Evolutionary conservation across 2,888 invertebrate genomes (phyloP), one percentile per base, ranked within the genome.

Genomic region (Schrankia costaestrigalis): DNA sequence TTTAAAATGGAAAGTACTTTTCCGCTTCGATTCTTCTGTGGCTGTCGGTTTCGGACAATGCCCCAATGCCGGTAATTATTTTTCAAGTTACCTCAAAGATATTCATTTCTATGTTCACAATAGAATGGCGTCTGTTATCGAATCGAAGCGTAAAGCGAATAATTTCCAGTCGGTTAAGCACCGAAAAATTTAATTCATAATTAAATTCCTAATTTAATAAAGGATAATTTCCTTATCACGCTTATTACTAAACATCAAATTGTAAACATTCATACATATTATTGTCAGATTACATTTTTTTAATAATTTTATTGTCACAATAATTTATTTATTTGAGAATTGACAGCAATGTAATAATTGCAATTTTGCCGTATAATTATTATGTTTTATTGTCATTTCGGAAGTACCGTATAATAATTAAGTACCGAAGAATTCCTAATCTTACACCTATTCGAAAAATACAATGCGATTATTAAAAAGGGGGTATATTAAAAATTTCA

Each of bases 401-500:
- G 70, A 73, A 74, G 68, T 63, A 61, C 54, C 39, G 46, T 56
- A 50, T 45, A 46, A 37, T 50, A 27, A 46, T 41, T 46, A 35
- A 31, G 43, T 37, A 38, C 46, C 44, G 46, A 45, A 58, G 59
- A 63, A 57, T 58, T 61, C 50, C 51, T 59, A 65, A 67, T 48
- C 79, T 77, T 81, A 80, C 60, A 70, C 61, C 78, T 82, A 81
- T 79, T n/a, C 71, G 68, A 82, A 78, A 81, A 82, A 82, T 82
- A 79, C 76, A 68, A 73, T 69, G 71, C 67, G 65, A 76, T 65
- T 67, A 70, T 76, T 72, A 58, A 74, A 75, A 78, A 72, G 14
- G 53, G 60, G 71, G 64, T 64, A 65, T 61, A 67, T 65, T 67
- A 66, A 67, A 72, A 62, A n/a, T n/a, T 56, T 56, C 61, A 51